These are phyloP conservation scores for Candidula unifasciata DNA, from an alignment of 2,888 invertebrate species.

Conservation along the genomic window DNA sequence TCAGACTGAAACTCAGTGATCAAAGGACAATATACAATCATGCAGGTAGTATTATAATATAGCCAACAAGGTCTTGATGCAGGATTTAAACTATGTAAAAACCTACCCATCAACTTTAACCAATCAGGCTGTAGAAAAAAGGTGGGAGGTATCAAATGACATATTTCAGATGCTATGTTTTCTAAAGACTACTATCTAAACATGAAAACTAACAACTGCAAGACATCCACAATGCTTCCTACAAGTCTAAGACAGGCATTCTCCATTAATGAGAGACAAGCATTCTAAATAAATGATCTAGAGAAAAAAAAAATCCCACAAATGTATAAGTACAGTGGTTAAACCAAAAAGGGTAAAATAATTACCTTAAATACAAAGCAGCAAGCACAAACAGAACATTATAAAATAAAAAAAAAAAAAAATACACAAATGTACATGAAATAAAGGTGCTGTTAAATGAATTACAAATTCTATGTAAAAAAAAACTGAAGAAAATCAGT, in stretches of 20 bases:
- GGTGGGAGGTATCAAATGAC: slow-evolving; percentile 19
- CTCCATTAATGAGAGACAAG: background rate
- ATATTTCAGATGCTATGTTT: slow-evolving; percentile 15
- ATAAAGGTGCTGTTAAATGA: background rate
- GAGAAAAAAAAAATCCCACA: background rate
- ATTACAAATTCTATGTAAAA: background rate
- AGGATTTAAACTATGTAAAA: slow-evolving; percentile 12
- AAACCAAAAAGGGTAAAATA: slow-evolving; percentile 6
- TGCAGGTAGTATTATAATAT: slow-evolving; percentile 27
- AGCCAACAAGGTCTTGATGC: background rate
- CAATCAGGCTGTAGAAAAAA: slow-evolving; percentile 47
- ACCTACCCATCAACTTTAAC: slow-evolving; percentile 51
- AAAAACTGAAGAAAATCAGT: background rate
- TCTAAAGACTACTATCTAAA: no score
- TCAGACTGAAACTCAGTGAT: slow-evolving; percentile 11
- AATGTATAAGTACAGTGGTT: background rate
- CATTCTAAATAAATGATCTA: background rate
- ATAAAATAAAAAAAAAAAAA: background rate
- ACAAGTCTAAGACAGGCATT: no score
- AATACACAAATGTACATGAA: background rate
- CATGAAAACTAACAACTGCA: slow-evolving; percentile 12
- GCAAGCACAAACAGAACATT: slow-evolving; percentile 13
- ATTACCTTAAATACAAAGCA: slow-evolving; percentile 11
- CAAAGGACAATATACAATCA: slow-evolving; percentile 31
- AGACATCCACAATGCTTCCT: background rate